Evolutionary conservation across 1,140 invertebrate genomes (phyloP), one percentile per base, ranked within the genome.

Genomic region (Littorina saxatilis): DNA sequence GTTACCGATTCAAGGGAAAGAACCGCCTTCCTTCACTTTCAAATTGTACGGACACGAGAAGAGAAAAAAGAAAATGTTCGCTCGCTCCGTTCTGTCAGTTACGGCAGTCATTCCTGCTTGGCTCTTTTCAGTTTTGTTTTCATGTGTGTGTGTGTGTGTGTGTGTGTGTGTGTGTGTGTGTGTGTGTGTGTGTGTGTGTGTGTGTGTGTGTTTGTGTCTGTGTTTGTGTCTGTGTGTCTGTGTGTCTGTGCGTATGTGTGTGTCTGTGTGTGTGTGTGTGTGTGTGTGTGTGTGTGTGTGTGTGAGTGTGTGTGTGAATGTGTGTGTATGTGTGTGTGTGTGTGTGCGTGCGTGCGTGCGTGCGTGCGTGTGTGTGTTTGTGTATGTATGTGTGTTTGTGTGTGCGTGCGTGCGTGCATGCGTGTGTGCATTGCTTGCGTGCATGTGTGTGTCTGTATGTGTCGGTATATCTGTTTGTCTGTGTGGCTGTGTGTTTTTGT

Each of bases 211-310:
- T 27, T 11, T 66, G n/a, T 11, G 61, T 32, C 2, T 32, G 27
- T 66, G 61, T 27, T 4, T 66, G 61, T 66, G 61, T 32, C 5
- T 66, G 27, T 32, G 61, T 27, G 61, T 32, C 9, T 27, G 27
- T 66, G 27, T 66, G 61, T 66, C 2, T 32, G n/a, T 32, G 27
- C 17, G 27, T 66, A 29, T 32, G 61, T 66, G 61, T 66, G 61
- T 66, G 61, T 66, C 27, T 66, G 61, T 66, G 61, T 17, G 29
- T 32, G 61, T 9, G 61, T 66, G n/a, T 66, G 61, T 66, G 61
- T 32, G 61, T 66, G 29, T 66, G 61, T 66, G 61, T 66, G 61
- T 66, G 61, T 66, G 61, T 32, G 61, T 17, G 61, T 66, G 61
- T 66, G n/a, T 27, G n/a, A 32, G 27, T 66, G 27, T 66, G 61